phyloP scores from a whole-genome alignment of 2,797 vertebrate genomes.

The Hephaestus fuliginosus region DNA sequence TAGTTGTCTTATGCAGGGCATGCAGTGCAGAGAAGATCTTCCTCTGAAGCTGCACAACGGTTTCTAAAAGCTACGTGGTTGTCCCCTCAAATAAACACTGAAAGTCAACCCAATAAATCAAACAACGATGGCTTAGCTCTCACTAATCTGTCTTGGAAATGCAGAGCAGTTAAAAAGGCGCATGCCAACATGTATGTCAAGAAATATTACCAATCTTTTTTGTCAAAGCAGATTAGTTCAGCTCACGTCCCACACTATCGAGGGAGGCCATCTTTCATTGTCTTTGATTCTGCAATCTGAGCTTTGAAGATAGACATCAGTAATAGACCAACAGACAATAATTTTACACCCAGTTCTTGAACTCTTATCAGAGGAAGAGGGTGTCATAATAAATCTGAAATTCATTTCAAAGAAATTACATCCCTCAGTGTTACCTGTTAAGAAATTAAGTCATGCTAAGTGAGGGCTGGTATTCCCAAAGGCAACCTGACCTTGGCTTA shows the following conservation, averaged over 20 bases:
- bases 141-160: slow-evolving; percentile 57
- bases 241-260: slow-evolving; percentile 68
- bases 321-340: slow-evolving; percentile 62
- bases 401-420: slow-evolving; percentile 67
- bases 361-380: slow-evolving; percentile 70
- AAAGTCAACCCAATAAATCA: slow-evolving; percentile 54
- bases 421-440: slow-evolving; percentile 62
- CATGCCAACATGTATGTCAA: slow-evolving; percentile 51
- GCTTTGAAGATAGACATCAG: slow-evolving; percentile 83
- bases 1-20: slow-evolving; percentile 25
- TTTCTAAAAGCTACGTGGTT: slow-evolving; percentile 19
- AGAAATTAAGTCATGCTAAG: slow-evolving; percentile 65
- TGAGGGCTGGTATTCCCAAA: slow-evolving; percentile 57
- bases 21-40: slow-evolving; percentile 24
- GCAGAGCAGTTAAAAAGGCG: slow-evolving; percentile 46
- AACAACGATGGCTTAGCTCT: slow-evolving; percentile 35
- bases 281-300: slow-evolving; percentile 78
- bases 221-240: slow-evolving; percentile 70
- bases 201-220: slow-evolving; percentile 69
- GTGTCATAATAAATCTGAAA: slow-evolving; percentile 62
- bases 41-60: slow-evolving; percentile 36
- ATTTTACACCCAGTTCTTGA: slow-evolving; percentile 71
- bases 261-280: slow-evolving; percentile 74
- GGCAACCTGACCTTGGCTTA: slow-evolving; percentile 58
- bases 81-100: slow-evolving; percentile 44